Evolutionary conservation across 2,113 vertebrate species (phyloP).

Genomic region (Delphinapterus leucas): DNA sequence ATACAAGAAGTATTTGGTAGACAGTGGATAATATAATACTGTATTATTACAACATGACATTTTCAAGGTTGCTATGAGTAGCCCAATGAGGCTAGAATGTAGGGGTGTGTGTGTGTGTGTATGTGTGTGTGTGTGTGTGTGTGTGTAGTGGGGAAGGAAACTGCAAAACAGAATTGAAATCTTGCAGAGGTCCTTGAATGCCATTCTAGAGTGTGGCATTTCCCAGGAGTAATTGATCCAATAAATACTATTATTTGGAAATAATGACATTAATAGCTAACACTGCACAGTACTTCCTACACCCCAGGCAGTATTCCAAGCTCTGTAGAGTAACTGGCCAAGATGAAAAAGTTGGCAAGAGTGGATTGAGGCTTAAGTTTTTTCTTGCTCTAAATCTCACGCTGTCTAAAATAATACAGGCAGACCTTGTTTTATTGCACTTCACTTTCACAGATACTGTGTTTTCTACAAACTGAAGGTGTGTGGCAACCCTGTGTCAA

Average conservation of each 20-base stretch:
- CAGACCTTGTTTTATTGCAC: background rate
- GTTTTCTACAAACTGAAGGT: background rate
- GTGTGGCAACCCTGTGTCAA: background rate
- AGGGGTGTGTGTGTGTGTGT: background rate
- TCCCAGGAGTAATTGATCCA: background rate
- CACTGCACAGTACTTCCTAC: background rate
- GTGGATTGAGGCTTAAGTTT: background rate
- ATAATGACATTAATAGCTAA: background rate
- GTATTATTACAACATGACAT: background rate
- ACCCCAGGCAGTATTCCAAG: background rate
- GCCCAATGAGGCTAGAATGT: background rate
- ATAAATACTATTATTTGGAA: slow-evolving; percentile 5
- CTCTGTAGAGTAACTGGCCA: background rate
- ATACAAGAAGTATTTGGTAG: background rate
- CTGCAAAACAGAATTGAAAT: background rate
- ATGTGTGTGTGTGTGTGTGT: background rate
- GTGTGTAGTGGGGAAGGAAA: background rate
- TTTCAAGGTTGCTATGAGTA: background rate
- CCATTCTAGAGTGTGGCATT: background rate
- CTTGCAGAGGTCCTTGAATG: background rate
- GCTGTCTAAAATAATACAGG: background rate
- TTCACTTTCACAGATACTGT: background rate
- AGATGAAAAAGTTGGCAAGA: background rate
- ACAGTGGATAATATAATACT: background rate
- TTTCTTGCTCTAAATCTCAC: background rate